phyloP scores from a whole-genome alignment of 2,113 vertebrate genomes.

The Geococcyx californianus region DNA sequence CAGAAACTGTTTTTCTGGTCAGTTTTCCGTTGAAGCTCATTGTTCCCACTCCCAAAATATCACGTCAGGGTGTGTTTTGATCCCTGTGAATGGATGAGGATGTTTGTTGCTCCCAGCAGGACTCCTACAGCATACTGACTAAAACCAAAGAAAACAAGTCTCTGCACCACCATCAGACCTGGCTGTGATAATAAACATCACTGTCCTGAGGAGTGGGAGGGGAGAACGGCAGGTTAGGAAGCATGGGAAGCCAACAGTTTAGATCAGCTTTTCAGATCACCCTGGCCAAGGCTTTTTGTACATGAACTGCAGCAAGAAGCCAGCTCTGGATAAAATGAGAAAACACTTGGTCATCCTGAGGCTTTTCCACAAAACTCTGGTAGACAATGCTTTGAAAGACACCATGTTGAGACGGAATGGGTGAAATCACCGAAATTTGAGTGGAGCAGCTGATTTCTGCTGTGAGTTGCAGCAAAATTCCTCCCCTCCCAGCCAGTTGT shows the following conservation, averaged over 20 bases:
- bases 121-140: fast-evolving
- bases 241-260: neutral
- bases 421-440: neutral
- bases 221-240: neutral
- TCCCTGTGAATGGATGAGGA: neutral
- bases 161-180: neutral
- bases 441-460: neutral
- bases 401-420: neutral
- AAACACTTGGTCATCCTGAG: neutral
- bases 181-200: slow-evolving; percentile 26
- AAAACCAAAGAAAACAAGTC: slow-evolving; percentile 20
- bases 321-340: neutral
- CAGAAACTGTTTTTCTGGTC: neutral
- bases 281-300: neutral
- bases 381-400: neutral
- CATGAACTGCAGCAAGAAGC: neutral
- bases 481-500: neutral
- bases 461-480: neutral
- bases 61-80: neutral
- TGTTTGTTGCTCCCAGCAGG: slow-evolving; percentile 38
- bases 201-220: neutral
- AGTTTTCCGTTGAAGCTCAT: neutral
- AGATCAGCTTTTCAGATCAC: neutral
- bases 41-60: slow-evolving; percentile 7
- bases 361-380: neutral